Evolutionary conservation across 2,113 vertebrate species (phyloP).

Genomic region (Mobula hypostoma): DNA sequence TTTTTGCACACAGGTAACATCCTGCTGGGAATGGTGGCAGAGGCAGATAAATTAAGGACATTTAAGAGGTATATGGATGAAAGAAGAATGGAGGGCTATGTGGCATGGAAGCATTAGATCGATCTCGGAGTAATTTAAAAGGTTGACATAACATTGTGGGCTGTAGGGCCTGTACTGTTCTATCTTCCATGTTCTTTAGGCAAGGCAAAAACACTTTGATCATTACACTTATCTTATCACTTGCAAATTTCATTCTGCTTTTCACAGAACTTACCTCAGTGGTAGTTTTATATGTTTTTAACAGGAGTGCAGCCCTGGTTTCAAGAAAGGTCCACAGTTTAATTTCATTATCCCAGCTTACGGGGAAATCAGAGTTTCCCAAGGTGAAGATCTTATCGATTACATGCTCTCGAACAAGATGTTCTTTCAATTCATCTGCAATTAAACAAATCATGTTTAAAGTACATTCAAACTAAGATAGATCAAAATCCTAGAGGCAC

Average conservation of each 20-base stretch:
- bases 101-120: too few species aligned
- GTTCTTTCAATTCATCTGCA: conserved; percentile 87
- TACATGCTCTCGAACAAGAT: conserved; percentile 77
- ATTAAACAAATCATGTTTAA: conserved; percentile 37
- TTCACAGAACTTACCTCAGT: conserved; percentile 61
- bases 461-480: background rate
- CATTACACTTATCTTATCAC: background rate
- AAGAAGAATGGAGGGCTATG: too few species aligned
- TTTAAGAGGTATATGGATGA: too few species aligned
- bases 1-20: too few species aligned
- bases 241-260: background rate
- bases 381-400: conserved; percentile 92
- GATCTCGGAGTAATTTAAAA: too few species aligned
- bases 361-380: conserved; percentile 85
- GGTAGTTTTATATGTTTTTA: conserved; percentile 89
- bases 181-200: background rate
- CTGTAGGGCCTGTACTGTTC: too few species aligned
- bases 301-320: conserved; percentile 82
- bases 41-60: too few species aligned
- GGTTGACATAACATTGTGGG: too few species aligned
- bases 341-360: conserved; percentile 97
- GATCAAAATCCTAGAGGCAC: background rate
- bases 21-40: too few species aligned
- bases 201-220: background rate
- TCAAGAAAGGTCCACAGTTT: conserved; percentile 96